Percentiles rank a stretch among this genome's conserved stretches.
These are phyloP conservation scores for Heliothis subflexa DNA, from an alignment of 1,140 invertebrate species.

Conservation along the genomic window DNA sequence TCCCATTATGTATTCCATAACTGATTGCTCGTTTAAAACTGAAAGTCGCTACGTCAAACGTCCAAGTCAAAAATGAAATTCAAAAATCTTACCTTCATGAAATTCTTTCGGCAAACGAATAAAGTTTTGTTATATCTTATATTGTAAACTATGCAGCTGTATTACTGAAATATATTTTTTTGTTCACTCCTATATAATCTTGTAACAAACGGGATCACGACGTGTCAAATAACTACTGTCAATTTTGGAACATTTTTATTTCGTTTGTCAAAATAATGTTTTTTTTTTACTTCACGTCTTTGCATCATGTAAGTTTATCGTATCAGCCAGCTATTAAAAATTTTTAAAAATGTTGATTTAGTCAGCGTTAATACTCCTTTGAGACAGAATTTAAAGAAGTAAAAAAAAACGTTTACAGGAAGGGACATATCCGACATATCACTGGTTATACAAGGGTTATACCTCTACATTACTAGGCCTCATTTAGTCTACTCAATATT, in stretches of 20 bases:
- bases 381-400: no score
- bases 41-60: not conserved
- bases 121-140: not conserved
- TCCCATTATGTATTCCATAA: no score
- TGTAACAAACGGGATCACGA: slow-evolving; percentile 53
- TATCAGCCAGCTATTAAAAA: not conserved
- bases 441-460: no score
- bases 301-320: not conserved
- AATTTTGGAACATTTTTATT: slow-evolving; percentile 69
- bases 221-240: slow-evolving; percentile 68
- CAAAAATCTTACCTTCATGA: slow-evolving; percentile 17
- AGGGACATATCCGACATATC: no score
- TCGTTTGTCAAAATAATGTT: slow-evolving; percentile 56
- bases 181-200: slow-evolving; percentile 48
- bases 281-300: slow-evolving; percentile 45
- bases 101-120: not conserved
- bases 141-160: not conserved
- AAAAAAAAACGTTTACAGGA: no score
- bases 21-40: not conserved
- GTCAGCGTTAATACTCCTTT: no score
- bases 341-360: not conserved
- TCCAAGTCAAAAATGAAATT: not conserved
- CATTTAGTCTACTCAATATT: no score
- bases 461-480: no score
- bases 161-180: slow-evolving; percentile 27